Percentiles rank a stretch among this genome's conserved stretches.
These are phyloP conservation scores for Oxyura jamaicensis DNA, from an alignment of 2,113 vertebrate genomes.

Conservation along the genomic window DNA sequence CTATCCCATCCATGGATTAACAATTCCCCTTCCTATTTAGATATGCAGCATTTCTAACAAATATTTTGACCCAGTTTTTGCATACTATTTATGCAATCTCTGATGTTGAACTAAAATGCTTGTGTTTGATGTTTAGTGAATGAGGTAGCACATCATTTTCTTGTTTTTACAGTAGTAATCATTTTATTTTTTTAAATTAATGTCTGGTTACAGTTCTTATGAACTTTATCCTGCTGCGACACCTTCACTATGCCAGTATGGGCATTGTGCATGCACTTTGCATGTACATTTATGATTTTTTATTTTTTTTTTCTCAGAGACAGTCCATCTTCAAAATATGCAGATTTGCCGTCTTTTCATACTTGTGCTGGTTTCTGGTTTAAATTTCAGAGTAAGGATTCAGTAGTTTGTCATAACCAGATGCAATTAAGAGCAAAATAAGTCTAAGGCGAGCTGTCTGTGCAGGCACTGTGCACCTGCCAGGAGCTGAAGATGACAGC, in stretches of 20 bases:
- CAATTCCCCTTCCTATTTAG: slow-evolving; percentile 25
- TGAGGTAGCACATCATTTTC: background rate
- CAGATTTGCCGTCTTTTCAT: background rate
- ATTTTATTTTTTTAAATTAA: background rate
- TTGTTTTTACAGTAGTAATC: background rate
- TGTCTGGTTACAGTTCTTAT: background rate
- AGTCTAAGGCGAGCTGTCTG: background rate
- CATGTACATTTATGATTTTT: background rate
- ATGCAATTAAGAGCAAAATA: background rate
- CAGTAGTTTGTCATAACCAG: background rate
- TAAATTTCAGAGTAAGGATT: background rate
- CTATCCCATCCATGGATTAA: background rate
- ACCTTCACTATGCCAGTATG: background rate
- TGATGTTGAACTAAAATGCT: slow-evolving; percentile 6
- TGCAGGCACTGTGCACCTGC: background rate
- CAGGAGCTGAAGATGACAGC: background rate
- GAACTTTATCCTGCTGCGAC: background rate
- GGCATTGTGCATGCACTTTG: background rate
- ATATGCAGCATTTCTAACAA: background rate
- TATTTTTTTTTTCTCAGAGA: background rate
- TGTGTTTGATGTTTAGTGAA: background rate
- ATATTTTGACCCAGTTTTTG: slow-evolving; percentile 51
- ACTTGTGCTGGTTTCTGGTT: background rate
- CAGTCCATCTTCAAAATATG: background rate
- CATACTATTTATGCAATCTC: slow-evolving; percentile 1